A percentile compares a stretch with the other conserved stretches of the same genome.
phyloP scores from a whole-genome alignment of 2,888 invertebrate genomes.

The Caenorhabditis angaria region DNA sequence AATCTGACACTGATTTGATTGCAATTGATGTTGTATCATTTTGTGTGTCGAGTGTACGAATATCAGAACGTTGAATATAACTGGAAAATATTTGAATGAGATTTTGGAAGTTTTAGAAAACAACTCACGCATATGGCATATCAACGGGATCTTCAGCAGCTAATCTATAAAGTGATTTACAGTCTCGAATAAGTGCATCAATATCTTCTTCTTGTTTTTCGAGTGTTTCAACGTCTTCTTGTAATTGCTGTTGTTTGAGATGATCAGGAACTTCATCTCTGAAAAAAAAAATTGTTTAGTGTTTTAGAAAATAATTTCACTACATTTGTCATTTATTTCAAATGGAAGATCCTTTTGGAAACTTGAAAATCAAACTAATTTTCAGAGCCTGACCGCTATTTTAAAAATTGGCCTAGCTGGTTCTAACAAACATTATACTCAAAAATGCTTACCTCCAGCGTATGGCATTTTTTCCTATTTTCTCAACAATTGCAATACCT shows the following conservation, averaged over 20 bases:
- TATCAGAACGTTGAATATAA: conserved; percentile 4
- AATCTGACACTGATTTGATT: not conserved
- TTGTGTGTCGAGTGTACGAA: not conserved
- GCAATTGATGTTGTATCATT: not conserved
- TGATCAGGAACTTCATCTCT: conserved; percentile 7
- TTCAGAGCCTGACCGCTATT: no score
- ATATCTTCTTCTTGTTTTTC: conserved; percentile 1
- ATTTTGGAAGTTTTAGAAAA: not conserved
- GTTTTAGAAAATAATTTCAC: not conserved
- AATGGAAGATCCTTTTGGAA: not conserved
- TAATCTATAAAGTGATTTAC: not conserved
- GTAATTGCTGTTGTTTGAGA: not conserved
- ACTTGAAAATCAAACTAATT: no score
- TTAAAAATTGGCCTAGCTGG: no score
- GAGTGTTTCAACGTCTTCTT: not conserved
- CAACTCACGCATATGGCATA: conserved; percentile 7
- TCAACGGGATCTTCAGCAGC: not conserved
- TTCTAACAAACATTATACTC: no score
- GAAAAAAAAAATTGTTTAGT: not conserved
- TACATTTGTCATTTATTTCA: not conserved
- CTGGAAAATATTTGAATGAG: not conserved
- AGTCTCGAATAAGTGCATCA: not conserved
- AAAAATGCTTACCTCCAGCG: conserved; percentile 55
- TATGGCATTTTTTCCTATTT: conserved; percentile 70
- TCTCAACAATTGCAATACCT: conserved; percentile 68